Evolutionary conservation across 1,140 invertebrate species (phyloP), one percentile per base, ranked within the genome.

Genomic region (Drosophila watanabei): DNA sequence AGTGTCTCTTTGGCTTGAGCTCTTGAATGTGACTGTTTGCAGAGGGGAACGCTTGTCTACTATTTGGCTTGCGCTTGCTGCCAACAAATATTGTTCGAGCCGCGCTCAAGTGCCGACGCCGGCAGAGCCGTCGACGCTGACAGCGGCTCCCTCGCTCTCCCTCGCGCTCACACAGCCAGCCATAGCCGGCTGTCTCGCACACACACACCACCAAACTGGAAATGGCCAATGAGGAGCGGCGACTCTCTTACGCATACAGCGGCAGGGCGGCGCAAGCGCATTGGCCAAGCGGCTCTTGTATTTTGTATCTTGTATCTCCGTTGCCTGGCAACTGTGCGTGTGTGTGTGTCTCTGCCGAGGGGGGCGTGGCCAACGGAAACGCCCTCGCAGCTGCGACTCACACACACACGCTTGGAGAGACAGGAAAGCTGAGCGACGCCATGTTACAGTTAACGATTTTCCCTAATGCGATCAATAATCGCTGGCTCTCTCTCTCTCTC

Each of bases 1-100:
- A 91, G 89, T 92, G 92, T 87, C 91, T 93, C 92, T 93, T 91
- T 93, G 88, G 92, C 89, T 91, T 92, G 91, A 92, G 90, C 92
- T 93, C 93, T 92, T 92, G 92, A 93, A 93, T 93, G 92, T 92
- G 93, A 93, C 93, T 93, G 93, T 93, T 93, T 93, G 91, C 93
- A 93, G 92, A 93, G 92, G 92, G 92, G 93, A 93, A 93, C 83
- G 85, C 83, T 90, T 92, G 88, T 92, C 87, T 93, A 93, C 93
- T 93, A 93, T 93, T 93, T 93, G 92, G 92, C 93, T 93, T 93
- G 90, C 85, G 85, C 85, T 88, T 88, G 85, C 85, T 88, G 85
- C 92, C 92, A 93, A 93, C 92, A 93, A 93, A 93, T 92, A 93
- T 93, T 91, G 86, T 92, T 92, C 86, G 86, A 92, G 90, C 90